Evolutionary conservation across 2,888 invertebrate genomes (phyloP).

Genomic region (Helobdella robusta): DNA sequence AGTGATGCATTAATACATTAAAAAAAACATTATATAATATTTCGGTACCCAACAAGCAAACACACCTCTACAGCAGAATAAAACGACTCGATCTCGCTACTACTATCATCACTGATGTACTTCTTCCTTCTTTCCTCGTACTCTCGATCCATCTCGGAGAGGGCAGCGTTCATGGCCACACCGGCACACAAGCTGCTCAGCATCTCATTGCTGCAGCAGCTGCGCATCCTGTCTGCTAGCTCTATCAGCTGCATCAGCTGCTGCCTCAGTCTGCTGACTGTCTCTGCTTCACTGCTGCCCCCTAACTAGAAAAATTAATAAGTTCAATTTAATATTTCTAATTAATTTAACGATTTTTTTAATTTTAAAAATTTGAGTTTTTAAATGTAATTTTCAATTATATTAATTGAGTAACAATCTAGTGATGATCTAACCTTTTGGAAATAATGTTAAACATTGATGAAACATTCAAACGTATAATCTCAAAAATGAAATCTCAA

Average conservation of each 20-base stretch:
- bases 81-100: slow-evolving; percentile 66
- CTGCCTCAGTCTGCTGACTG: slow-evolving; percentile 49
- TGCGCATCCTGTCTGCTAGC: slow-evolving; percentile 64
- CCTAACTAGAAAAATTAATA: no score
- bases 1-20: background rate
- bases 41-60: background rate
- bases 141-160: slow-evolving; percentile 34
- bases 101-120: slow-evolving; percentile 35
- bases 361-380: no score
- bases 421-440: no score
- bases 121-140: slow-evolving; percentile 29
- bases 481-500: no score
- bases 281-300: no score
- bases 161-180: slow-evolving; percentile 31
- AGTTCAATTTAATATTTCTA: no score
- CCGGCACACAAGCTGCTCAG: slow-evolving; percentile 28
- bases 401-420: no score
- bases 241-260: slow-evolving; percentile 73
- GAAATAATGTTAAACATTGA: no score
- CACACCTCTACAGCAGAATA: slow-evolving; percentile 77
- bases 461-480: no score
- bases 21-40: background rate
- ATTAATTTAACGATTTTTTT: no score
- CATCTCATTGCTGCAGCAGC: slow-evolving; percentile 24
- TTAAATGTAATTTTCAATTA: no score